Evolutionary conservation across 2,888 invertebrate species (phyloP).

Genomic region (Drosophila subsilvestris): DNA sequence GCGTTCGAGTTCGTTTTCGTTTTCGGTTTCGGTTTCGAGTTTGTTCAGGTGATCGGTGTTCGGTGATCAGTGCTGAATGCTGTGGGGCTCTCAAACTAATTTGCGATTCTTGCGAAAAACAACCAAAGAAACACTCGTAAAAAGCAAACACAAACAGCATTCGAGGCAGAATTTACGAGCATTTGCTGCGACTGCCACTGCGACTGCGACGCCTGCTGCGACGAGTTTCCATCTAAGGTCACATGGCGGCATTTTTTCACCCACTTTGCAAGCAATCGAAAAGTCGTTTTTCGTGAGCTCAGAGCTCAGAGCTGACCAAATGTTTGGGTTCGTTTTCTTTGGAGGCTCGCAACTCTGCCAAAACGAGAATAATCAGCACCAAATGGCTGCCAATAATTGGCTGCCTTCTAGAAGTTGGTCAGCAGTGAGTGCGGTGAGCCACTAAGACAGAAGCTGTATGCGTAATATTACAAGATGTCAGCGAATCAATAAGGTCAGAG

Average conservation of each 20-base stretch:
- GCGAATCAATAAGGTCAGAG: too few relatives aligned
- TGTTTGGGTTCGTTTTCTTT: constrained; percentile 41
- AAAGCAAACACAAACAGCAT: constrained; percentile 49
- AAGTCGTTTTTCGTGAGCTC: constrained; percentile 69
- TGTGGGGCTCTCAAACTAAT: constrained; percentile 62
- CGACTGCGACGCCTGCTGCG: constrained; percentile 46
- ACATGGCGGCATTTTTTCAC: constrained; percentile 68
- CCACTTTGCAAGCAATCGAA: constrained; percentile 64
- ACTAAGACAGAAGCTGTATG: constrained; percentile 22
- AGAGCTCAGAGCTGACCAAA: constrained; percentile 56
- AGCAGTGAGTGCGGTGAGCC: constrained; percentile 14
- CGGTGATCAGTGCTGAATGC: constrained; percentile 5
- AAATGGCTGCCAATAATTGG: constrained; percentile 69
- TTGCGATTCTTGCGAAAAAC: constrained; percentile 76
- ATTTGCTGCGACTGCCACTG: constrained; percentile 48
- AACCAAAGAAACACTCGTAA: constrained; percentile 27
- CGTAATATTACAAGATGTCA: constrained; percentile 22
- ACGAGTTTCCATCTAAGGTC: constrained; percentile 79
- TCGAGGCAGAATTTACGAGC: constrained; percentile 61
- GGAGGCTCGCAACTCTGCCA: constrained; percentile 28
- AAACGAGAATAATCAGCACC: constrained; percentile 29
- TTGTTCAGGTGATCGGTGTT: constrained; percentile 42
- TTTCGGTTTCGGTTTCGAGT: constrained; percentile 16
- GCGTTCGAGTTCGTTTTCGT: constrained; percentile 58
- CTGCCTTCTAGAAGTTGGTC: constrained; percentile 23